These are phyloP conservation scores for Rhinophrynus dorsalis DNA, from an alignment of 2,797 vertebrate genomes.

Conservation along the genomic window DNA sequence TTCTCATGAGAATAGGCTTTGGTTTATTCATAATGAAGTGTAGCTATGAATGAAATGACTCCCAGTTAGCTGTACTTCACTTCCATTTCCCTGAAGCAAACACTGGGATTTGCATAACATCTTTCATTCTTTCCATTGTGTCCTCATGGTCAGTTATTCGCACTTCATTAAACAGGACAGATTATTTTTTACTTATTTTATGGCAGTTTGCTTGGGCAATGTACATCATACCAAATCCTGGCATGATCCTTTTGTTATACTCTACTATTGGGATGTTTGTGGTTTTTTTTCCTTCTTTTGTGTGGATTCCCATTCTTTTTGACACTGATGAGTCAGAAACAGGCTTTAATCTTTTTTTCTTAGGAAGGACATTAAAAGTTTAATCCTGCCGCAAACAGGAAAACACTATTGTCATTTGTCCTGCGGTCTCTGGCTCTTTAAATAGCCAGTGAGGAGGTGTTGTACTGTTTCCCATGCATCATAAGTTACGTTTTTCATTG, in stretches of 20 bases:
- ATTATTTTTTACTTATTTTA: not conserved
- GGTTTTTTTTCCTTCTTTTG: too few species aligned
- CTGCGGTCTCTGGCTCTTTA: conserved; percentile 64
- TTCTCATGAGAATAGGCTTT: too few species aligned
- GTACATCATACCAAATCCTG: not conserved
- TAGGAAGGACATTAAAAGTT: conserved; percentile 66
- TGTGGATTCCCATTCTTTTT: conserved; percentile 6
- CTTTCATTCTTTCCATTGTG: not conserved
- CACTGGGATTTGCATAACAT: too few species aligned
- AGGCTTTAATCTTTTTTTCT: conserved; percentile 62
- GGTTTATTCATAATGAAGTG: too few species aligned
- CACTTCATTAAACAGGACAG: too few species aligned
- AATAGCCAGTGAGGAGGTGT: conserved; percentile 59
- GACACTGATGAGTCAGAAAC: conserved; percentile 44
- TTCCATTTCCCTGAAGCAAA: conserved; percentile 23
- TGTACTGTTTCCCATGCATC: conserved; percentile 50
- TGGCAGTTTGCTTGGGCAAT: too few species aligned
- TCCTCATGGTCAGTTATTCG: not conserved
- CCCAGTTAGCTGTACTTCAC: conserved; percentile 7
- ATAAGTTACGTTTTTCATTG: conserved; percentile 57
- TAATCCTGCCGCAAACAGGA: conserved; percentile 73
- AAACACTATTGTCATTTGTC: conserved; percentile 65
- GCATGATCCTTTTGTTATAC: not conserved
- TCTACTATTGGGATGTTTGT: not conserved
- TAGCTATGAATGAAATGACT: not conserved